Conservation (phyloP, 2,888 invertebrate species). For the Sesia apiformis region DNA sequence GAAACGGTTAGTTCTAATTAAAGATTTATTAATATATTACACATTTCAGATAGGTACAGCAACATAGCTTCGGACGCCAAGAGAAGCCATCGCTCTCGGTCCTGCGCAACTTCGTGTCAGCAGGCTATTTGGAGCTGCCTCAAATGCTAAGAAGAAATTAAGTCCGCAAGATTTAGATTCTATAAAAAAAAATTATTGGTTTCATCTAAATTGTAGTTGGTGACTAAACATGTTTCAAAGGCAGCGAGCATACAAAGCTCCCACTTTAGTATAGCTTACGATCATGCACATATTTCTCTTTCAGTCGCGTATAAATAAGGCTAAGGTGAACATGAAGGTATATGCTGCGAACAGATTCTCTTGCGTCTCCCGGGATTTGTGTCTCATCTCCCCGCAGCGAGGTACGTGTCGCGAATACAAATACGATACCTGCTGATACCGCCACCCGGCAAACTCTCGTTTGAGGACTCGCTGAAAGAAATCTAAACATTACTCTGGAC, state of each 20-base stretch:
- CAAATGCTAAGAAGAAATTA: too few species aligned
- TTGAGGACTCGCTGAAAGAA: slow-evolving; percentile 11
- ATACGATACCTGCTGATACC: slow-evolving; percentile 20
- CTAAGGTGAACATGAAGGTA: slow-evolving; percentile 48
- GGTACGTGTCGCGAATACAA: slow-evolving; percentile 55
- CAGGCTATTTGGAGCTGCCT: too few species aligned
- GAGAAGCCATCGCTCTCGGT: too few species aligned
- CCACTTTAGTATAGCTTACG: slow-evolving; percentile 15
- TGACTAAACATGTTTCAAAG: too few species aligned
- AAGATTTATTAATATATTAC: too few species aligned
- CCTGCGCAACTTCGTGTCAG: too few species aligned
- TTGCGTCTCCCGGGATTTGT: slow-evolving; percentile 58
- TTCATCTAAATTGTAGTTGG: too few species aligned
- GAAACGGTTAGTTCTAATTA: too few species aligned
- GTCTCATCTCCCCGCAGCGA: slow-evolving; percentile 54
- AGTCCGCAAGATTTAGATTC: too few species aligned
- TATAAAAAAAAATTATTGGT: too few species aligned
- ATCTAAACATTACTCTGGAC: slow-evolving; percentile 10
- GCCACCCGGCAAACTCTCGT: slow-evolving; percentile 12
- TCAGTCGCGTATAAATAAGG: slow-evolving; percentile 55
- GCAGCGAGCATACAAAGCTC: not conserved
- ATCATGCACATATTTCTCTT: slow-evolving; percentile 46
- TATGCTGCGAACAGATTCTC: slow-evolving; percentile 48
- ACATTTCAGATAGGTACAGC: too few species aligned
- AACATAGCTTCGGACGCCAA: too few species aligned